Percentiles rank a stretch among this genome's conserved stretches.
phyloP scores from a whole-genome alignment of 2,888 invertebrate species.

The Mythimna lalbum region DNA sequence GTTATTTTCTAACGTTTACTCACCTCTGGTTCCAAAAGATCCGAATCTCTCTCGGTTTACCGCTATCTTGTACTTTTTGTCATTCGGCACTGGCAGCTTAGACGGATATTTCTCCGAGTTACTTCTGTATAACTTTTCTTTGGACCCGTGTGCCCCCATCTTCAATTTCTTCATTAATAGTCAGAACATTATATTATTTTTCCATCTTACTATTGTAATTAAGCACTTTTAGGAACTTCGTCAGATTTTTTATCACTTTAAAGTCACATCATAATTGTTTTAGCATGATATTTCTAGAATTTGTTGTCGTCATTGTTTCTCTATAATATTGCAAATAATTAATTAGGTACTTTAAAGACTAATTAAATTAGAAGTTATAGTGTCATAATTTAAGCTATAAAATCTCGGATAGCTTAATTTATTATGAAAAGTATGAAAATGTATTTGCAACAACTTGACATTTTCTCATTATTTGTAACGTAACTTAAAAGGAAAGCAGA shows the following conservation, averaged over 20 bases:
- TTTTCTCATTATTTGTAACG: conserved; percentile 40
- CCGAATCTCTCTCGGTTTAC: conserved; percentile 93
- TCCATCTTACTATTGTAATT: conserved; percentile 64
- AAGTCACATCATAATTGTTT: conserved; percentile 76
- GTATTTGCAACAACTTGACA: conserved; percentile 43
- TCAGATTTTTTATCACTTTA: conserved; percentile 69
- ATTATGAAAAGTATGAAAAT: conserved; percentile 16
- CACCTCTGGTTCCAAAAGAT: conserved; percentile 93
- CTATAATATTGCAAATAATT: conserved; percentile 51
- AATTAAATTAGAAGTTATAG: conserved; percentile 48
- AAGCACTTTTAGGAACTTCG: conserved; percentile 74
- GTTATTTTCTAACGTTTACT: conserved; percentile 66
- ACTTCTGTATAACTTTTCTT: conserved; percentile 93
- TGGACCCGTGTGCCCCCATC: conserved; percentile 95
- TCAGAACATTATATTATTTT: conserved; percentile 74
- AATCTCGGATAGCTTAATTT: conserved; percentile 7
- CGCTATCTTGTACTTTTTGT: conserved; percentile 91
- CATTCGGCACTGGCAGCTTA: conserved; percentile 89
- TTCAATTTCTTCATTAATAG: conserved; percentile 83
- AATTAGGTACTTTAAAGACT: conserved; percentile 11
- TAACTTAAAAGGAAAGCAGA: conserved; percentile 42
- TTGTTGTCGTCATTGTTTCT: conserved; percentile 66
- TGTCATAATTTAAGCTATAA: conserved; percentile 72
- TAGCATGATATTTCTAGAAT: conserved; percentile 56
- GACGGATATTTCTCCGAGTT: conserved; percentile 91